Conservation (phyloP, 2,888 invertebrate genomes). For the Tipula helvola region DNA sequence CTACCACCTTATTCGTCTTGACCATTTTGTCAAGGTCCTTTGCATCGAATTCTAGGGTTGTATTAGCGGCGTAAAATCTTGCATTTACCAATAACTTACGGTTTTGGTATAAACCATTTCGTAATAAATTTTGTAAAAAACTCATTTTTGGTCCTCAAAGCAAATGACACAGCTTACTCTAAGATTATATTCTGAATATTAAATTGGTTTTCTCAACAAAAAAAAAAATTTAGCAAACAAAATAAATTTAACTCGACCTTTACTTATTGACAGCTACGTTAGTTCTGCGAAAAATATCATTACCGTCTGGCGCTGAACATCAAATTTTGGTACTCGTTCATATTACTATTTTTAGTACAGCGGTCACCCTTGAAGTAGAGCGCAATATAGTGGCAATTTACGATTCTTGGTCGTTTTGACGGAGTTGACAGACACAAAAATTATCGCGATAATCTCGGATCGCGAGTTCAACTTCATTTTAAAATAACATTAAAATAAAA, state of each 20-base stretch:
- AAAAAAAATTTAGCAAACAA: background rate
- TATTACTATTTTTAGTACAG: no score
- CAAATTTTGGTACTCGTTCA: no score
- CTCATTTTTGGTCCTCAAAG: background rate
- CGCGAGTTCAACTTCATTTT: no score
- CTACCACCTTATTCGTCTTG: slow-evolving; percentile 78
- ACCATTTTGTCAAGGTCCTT: slow-evolving; percentile 45
- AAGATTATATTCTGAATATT: background rate
- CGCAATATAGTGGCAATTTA: no score
- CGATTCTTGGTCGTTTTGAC: no score
- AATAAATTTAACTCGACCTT: background rate
- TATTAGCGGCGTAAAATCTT: slow-evolving; percentile 42
- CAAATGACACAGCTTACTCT: background rate
- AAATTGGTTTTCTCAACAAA: background rate
- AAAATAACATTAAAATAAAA: no score
- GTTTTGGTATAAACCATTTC: background rate
- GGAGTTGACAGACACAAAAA: no score
- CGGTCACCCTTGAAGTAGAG: no score
- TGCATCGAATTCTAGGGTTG: slow-evolving; percentile 37
- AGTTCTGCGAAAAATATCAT: background rate
- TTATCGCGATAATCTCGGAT: no score
- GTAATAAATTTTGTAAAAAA: background rate
- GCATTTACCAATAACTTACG: background rate
- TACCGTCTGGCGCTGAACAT: background rate
- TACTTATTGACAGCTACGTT: background rate